Conservation (phyloP, 2,113 vertebrate genomes). For the Saccopteryx leptura region DNA sequence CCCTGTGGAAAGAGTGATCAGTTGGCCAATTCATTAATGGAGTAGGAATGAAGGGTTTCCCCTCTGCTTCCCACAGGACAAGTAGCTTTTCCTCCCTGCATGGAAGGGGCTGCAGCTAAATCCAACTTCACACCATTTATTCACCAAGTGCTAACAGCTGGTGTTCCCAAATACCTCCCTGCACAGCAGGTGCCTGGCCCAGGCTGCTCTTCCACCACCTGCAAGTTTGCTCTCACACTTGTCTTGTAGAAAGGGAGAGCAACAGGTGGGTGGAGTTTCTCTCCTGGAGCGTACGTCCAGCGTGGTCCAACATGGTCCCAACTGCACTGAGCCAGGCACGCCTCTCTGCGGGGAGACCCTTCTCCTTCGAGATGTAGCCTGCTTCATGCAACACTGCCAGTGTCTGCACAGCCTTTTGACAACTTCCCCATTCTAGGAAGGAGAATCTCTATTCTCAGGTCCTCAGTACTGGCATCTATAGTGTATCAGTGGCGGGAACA, state of each 20-base stretch:
- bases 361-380: not conserved
- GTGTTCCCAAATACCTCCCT: not conserved
- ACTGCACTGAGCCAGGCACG: no score
- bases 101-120: not conserved
- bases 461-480: not conserved
- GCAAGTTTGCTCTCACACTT: not conserved
- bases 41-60: not conserved
- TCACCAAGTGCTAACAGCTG: not conserved
- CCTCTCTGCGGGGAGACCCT: not conserved
- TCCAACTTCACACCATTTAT: not conserved
- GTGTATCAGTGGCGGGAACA: not conserved
- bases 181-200: not conserved
- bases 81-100: not conserved
- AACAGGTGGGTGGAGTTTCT: not conserved
- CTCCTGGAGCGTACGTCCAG: not conserved
- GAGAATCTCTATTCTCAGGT: not conserved
- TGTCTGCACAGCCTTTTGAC: not conserved
- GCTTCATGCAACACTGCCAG: rapidly evolving
- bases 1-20: not conserved
- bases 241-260: not conserved
- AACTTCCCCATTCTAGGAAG: not conserved
- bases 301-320: rapidly evolving
- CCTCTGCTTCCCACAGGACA: not conserved
- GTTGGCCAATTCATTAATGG: not conserved
- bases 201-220: not conserved